These are phyloP conservation scores for Hanleya hanleyi DNA, from an alignment of 2,888 invertebrate species.

Conservation along the genomic window DNA sequence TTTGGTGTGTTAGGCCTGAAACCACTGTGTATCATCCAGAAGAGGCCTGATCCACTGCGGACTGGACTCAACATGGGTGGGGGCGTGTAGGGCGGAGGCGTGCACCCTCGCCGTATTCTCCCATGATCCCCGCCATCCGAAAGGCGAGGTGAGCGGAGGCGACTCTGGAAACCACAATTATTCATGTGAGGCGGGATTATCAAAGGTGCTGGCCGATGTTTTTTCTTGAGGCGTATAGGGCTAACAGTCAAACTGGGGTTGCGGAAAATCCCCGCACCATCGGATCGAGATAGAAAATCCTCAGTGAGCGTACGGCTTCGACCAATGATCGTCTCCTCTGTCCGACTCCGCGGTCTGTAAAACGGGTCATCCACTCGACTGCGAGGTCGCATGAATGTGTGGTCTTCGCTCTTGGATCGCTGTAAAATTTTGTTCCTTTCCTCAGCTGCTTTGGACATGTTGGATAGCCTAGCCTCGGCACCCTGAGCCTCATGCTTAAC, in stretches of 20 bases:
- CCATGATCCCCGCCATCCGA: slow-evolving; percentile 53
- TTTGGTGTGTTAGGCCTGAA: slow-evolving; percentile 61
- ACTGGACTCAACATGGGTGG: slow-evolving; percentile 95
- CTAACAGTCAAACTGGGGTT: slow-evolving; percentile 82
- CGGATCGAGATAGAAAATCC: slow-evolving; percentile 61
- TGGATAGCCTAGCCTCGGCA: background rate
- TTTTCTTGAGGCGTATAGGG: slow-evolving; percentile 66
- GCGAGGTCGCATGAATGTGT: slow-evolving; percentile 58
- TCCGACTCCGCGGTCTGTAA: slow-evolving; percentile 51
- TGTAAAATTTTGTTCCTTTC: slow-evolving; percentile 29
- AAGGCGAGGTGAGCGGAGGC: slow-evolving; percentile 75
- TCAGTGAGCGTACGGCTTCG: slow-evolving; percentile 36
- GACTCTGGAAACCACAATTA: slow-evolving; percentile 75
- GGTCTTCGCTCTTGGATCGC: slow-evolving; percentile 56
- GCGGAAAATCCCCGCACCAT: slow-evolving; percentile 85
- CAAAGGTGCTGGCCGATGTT: slow-evolving; percentile 73
- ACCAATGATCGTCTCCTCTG: slow-evolving; percentile 42
- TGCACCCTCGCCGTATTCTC: slow-evolving; percentile 46
- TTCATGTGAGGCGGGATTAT: slow-evolving; percentile 74
- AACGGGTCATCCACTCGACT: slow-evolving; percentile 56
- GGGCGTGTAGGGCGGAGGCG: slow-evolving; percentile 86
- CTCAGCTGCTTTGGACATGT: background rate
- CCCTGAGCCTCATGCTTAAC: too few species aligned
- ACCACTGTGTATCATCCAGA: slow-evolving; percentile 75
- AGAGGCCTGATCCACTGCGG: slow-evolving; percentile 90